Evolutionary conservation across 2,888 invertebrate species (phyloP), one percentile per base, ranked within the genome.

Genomic region (Tromatobia lineatoria): DNA sequence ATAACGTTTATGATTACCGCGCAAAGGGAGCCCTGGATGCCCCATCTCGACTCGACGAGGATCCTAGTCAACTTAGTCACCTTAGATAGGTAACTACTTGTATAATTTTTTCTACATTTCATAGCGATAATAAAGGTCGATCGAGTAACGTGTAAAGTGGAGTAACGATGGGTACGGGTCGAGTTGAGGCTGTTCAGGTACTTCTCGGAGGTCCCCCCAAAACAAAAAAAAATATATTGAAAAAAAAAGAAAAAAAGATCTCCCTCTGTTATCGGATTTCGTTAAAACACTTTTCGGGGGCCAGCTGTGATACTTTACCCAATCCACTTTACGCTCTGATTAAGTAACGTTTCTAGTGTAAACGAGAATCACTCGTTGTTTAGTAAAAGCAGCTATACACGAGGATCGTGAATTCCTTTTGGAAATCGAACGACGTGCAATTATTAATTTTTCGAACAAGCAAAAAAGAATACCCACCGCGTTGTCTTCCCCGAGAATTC

Each of bases 251-350:
- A 45, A n/a, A 47, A 73, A 61, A 74, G 61, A 76, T 66, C 29
- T 64, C 50, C 34, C 70, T 79, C 57, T 70, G 78, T 71, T 82
- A 79, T 71, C 75, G 74, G 45, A 82, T 82, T 86, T 76, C 59
- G 75, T 81, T 83, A 85, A 75, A 83, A 90, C 86, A 87, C 74
- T 80, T 87, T 90, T 89, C 89, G 91, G 90, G 92, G 91, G 91
- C 91, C 92, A 92, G 92, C 93, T 93, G 93, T 93, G 93, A 93
- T 93, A 93, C 89, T 88, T 90, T 87, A 89, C 85, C 87, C 78
- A 90, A 86, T 86, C 83, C 86, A 85, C 70, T 87, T 86, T 85
- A 88, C 86, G 86, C 88, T 88, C 86, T 86, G 85, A 86, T 85
- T 71, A 79, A 82, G 64, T 77, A 82, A 80, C 45, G 75, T 76